Evolutionary conservation across 2,113 vertebrate species (phyloP), one percentile per base, ranked within the genome.

Genomic region (Hyaena hyaena): DNA sequence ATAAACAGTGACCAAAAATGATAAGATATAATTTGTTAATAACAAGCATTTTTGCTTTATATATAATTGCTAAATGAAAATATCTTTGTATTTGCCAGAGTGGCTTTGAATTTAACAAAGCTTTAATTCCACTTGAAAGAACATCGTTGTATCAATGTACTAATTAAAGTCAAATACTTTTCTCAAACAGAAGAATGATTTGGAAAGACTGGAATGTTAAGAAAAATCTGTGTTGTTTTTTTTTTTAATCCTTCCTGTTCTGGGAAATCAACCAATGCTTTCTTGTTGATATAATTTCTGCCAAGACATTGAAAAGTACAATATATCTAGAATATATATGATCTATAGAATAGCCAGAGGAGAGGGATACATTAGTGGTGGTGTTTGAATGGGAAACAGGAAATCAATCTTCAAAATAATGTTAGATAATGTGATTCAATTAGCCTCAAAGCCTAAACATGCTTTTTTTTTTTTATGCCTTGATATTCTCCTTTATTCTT

Each of bases 251-350:
- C 9, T 94, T 90, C 39, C 24, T 89, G 92, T 94, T 73, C 33
- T 66, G 63, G 45, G 48, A 79, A 93, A 84, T 96, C 24, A 93
- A 26, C 50, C 48, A 84, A 11, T 84, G 65, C 16, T 93, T 84
- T 95, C 71, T 88, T 88, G 5, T 88, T 95, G 93, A 81, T 43
- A 74, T 90, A 91, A 83, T 79, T 93, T 93, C 81, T 96, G 63
- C 24, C 55, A 81, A 80, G 74, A 84, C 26, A 61, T 45, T 88
- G 88, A 81, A 63, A 91, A 81, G 31, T 81, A 45, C 28, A 3
- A 11, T 89, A 9, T 81, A 77, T 69, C 63, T 82, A 19, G 50
- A 87, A 65, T 26, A 58, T 69, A 39, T 55, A 86, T 50, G 10
- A 23, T 71, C 23, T 73, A 28, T 45, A 53, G 14, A 65, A 86